These are phyloP conservation scores for Hypsibius dujardini DNA, from an alignment of 1,140 invertebrate genomes.

Conservation along the genomic window DNA sequence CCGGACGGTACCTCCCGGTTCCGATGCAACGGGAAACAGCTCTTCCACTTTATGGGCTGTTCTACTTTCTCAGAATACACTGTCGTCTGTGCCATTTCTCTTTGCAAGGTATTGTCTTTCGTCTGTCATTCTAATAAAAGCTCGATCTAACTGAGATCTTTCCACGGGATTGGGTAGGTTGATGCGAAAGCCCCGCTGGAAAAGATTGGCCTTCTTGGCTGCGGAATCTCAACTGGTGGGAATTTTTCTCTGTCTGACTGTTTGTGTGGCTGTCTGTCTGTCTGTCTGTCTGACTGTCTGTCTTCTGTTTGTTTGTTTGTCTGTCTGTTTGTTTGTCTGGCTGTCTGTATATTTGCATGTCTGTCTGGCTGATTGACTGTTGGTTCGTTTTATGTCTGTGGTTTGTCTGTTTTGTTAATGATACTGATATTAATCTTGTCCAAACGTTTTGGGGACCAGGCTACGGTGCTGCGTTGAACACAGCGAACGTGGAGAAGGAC, in stretches of 20 bases:
- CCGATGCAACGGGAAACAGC: constrained; percentile 65
- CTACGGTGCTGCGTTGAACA: constrained; percentile 80
- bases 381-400: not conserved
- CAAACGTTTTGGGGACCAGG: not conserved
- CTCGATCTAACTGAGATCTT: not conserved
- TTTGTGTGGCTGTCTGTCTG: not conserved
- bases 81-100: constrained; percentile 83
- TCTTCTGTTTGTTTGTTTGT: not conserved
- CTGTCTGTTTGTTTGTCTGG: not conserved
- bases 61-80: constrained; percentile 95
- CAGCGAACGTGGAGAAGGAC: constrained; percentile 62
- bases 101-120: constrained; percentile 46
- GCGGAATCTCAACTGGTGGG: constrained; percentile 53
- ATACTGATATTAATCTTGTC: not conserved
- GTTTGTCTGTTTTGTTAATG: not conserved
- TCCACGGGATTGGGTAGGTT: constrained; percentile 17
- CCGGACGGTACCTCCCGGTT: constrained; percentile 85
- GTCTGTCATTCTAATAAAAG: too few species aligned
- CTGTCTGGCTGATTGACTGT: not conserved
- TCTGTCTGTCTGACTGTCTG: not conserved
- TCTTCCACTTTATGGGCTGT: constrained; percentile 95
- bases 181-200: constrained; percentile 57
- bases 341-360: constrained; percentile 4
- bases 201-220: constrained; percentile 82
- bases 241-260: not conserved